Base-by-base conservation (phyloP, 2,113 vertebrate species). In the Sylvia atricapilla region DNA sequence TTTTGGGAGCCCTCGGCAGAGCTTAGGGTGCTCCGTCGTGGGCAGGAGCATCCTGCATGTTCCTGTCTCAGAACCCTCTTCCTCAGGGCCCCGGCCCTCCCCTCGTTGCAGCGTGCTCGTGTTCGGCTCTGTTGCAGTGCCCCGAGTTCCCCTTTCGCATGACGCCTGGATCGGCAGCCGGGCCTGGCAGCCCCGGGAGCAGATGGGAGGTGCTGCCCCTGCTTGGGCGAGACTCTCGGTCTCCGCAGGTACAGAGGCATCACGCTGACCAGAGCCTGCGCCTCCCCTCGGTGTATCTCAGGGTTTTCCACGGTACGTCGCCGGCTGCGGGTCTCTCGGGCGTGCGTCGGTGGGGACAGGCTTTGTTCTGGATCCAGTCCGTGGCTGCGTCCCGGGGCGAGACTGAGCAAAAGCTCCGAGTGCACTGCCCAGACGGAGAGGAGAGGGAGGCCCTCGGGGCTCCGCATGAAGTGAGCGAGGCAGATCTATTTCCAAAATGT, bases 361-460 rank as follows among this genome's bases (percentile, higher is more conserved):
- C 16, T 78, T 50, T 46, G 55, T 43, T 66, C 46, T 47, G 24
- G 2, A 30, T 39, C 35, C 5, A 30, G 37, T 49, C 35, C 15
- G 18, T 23, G 44, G 18, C 28, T 13, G 50, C 10, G 10, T 14
- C 50, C 43, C 1, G 1, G 14, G 43, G 9, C 0, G 2, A 44
- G 43, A n/a, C 22, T 5, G 27, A 35, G 21, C 25, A 2, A 50
- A 5, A 35, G 33, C 17, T 33, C 24, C 3, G 10, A 15, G 12
- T 3, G 20, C 24, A 16, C 18, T 67, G 35, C 46, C 30, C 12
- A 5, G 50, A 39, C 20, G 33, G 81, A 30, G 44, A 33, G 67
- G 37, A 22, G 37, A 18, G 22, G 14, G 25, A n/a, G 4, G 46
- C 13, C 18, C 12, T n/a, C 4, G 35, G 27, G 31, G 27, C 28